Conservation (phyloP, 2,113 vertebrate genomes). For the Nematolebias whitei region DNA sequence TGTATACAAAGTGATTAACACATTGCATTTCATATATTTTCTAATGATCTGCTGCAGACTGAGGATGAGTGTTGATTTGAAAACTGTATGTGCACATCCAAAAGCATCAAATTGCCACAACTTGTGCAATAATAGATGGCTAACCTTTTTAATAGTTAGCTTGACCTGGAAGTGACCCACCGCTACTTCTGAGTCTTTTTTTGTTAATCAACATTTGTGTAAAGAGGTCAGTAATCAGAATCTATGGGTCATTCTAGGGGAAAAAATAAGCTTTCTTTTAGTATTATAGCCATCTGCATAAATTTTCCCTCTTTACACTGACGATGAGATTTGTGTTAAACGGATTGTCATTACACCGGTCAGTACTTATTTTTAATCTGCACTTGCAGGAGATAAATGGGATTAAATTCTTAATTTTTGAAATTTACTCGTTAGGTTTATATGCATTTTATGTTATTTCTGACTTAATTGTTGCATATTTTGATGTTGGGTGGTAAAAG, state of each 20-base stretch:
- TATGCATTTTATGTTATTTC: slow-evolving; percentile 51
- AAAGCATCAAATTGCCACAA: neutral
- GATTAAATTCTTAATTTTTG: slow-evolving; percentile 76
- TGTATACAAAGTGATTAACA: too few relatives aligned
- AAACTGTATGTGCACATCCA: too few relatives aligned
- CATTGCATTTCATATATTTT: too few relatives aligned
- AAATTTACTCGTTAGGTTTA: slow-evolving; percentile 75
- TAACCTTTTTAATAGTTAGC: neutral
- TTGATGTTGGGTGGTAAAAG: slow-evolving; percentile 4
- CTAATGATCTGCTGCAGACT: too few relatives aligned
- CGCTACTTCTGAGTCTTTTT: neutral
- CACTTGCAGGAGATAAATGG: slow-evolving; percentile 53
- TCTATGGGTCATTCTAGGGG: too few relatives aligned
- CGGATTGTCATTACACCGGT: neutral
- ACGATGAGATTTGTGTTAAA: too few relatives aligned
- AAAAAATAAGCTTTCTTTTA: too few relatives aligned
- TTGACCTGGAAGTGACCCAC: slow-evolving; percentile 30
- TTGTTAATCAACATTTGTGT: neutral
- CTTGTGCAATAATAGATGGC: neutral
- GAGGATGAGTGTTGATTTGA: too few relatives aligned
- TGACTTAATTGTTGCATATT: slow-evolving; percentile 31
- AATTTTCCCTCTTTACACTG: too few relatives aligned
- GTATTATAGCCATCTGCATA: too few relatives aligned
- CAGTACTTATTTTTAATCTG: slow-evolving; percentile 46
- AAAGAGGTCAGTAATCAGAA: too few relatives aligned